Conservation (phyloP, 2,888 invertebrate species). For the Fragum fragum region DNA sequence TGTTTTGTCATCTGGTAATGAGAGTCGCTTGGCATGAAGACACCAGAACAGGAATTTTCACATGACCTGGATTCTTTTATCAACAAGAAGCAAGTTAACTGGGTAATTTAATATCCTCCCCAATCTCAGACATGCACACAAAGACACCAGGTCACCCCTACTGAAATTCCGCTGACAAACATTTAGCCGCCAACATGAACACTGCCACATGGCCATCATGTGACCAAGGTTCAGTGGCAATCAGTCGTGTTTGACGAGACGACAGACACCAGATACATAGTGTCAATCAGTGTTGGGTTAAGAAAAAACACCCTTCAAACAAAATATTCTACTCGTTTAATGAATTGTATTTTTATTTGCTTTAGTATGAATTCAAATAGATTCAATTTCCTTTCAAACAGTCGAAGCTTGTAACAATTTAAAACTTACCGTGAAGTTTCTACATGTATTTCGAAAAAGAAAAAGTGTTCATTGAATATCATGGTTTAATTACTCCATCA, state of each 20-base stretch:
- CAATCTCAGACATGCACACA: neutral
- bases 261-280: slow-evolving; percentile 42
- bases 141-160: slow-evolving; percentile 1
- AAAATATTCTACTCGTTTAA: no score
- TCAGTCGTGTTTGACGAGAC: slow-evolving; percentile 52
- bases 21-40: no score
- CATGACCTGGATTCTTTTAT: neutral
- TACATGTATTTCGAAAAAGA: no score
- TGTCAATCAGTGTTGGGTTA: slow-evolving; percentile 46
- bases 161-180: neutral
- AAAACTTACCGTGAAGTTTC: no score
- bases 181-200: neutral
- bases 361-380: no score
- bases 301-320: neutral
- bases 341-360: no score
- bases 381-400: no score
- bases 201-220: slow-evolving; percentile 57
- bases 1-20: no score
- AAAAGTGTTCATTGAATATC: no score
- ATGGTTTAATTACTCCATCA: no score
- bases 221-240: slow-evolving; percentile 56
- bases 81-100: neutral
- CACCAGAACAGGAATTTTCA: neutral
- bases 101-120: slow-evolving; percentile 4
- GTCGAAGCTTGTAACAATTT: no score